phyloP scores from a whole-genome alignment of 1,140 invertebrate species.

The Magallana angulata region DNA sequence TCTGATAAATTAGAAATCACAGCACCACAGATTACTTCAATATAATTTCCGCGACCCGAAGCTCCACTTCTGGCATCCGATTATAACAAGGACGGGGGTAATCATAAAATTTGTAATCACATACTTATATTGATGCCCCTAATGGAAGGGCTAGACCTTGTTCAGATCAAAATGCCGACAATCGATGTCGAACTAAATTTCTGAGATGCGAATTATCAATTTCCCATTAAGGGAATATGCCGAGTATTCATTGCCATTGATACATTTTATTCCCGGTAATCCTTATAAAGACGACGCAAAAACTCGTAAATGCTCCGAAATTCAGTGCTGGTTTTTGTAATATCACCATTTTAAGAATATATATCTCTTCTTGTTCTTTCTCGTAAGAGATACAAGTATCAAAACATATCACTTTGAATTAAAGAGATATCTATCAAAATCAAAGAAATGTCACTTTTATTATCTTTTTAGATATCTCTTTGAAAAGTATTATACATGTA shows the following conservation, averaged over 20 bases:
- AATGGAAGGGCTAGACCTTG: neutral
- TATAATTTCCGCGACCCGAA: slow-evolving; percentile 17
- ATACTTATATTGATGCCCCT: neutral
- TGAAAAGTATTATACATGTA: too few species aligned
- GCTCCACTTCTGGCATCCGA: neutral
- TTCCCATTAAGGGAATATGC: neutral
- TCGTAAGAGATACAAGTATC: too few species aligned
- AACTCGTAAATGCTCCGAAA: too few species aligned
- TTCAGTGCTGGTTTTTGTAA: too few species aligned
- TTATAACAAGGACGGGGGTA: neutral
- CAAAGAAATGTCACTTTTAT: too few species aligned
- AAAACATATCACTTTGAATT: too few species aligned
- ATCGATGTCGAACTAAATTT: slow-evolving; percentile 2
- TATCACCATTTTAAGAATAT: too few species aligned
- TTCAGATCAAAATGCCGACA: neutral
- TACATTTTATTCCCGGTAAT: too few species aligned
- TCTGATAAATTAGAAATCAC: slow-evolving; percentile 22
- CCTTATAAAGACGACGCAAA: too few species aligned
- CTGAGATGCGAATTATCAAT: slow-evolving; percentile 29
- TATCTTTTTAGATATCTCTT: too few species aligned
- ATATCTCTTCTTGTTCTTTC: too few species aligned
- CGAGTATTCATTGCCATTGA: neutral
- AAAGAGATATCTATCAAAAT: too few species aligned
- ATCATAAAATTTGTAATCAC: slow-evolving; percentile 27
- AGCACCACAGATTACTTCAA: neutral